Conservation (phyloP, 2,888 invertebrate genomes). For the Quadroppia sp. region DNA sequence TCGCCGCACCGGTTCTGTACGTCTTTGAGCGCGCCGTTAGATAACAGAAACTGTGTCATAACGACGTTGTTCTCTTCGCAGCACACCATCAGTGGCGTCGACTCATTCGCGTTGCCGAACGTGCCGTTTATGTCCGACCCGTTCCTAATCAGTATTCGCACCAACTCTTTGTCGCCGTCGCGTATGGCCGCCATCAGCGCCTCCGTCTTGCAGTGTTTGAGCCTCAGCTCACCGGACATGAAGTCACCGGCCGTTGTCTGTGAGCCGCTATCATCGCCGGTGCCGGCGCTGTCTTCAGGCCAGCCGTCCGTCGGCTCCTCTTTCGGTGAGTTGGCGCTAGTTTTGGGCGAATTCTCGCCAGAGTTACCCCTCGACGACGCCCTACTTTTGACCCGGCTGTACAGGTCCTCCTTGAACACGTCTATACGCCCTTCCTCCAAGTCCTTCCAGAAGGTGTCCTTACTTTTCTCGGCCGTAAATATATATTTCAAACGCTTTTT, state of each 20-base stretch:
- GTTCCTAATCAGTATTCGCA: not conserved
- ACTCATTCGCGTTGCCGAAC: not conserved
- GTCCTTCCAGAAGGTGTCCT: constrained; percentile 53
- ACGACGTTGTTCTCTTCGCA: constrained; percentile 46
- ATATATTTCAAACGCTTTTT: not conserved
- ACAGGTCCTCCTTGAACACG: constrained; percentile 52
- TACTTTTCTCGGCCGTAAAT: constrained; percentile 45
- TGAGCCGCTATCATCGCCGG: not conserved
- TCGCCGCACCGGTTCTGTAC: constrained; percentile 50
- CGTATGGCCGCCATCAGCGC: not conserved
- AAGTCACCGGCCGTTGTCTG: not conserved
- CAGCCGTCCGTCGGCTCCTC: too few species aligned
- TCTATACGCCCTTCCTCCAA: constrained; percentile 53
- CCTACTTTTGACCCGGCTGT: constrained; percentile 53
- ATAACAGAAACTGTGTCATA: constrained; percentile 51
- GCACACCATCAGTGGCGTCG: constrained; percentile 18
- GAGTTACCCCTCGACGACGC: constrained; percentile 15
- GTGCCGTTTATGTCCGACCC: constrained; percentile 19
- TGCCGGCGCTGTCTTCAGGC: not conserved
- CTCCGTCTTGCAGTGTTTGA: not conserved
- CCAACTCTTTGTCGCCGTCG: constrained; percentile 1
- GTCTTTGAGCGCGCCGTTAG: constrained; percentile 52
- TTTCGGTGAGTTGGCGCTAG: not conserved
- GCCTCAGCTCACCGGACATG: not conserved
- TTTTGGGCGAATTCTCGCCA: constrained; percentile 21